phyloP scores from a whole-genome alignment of 2,888 invertebrate genomes.

The Eristalis tenax region DNA sequence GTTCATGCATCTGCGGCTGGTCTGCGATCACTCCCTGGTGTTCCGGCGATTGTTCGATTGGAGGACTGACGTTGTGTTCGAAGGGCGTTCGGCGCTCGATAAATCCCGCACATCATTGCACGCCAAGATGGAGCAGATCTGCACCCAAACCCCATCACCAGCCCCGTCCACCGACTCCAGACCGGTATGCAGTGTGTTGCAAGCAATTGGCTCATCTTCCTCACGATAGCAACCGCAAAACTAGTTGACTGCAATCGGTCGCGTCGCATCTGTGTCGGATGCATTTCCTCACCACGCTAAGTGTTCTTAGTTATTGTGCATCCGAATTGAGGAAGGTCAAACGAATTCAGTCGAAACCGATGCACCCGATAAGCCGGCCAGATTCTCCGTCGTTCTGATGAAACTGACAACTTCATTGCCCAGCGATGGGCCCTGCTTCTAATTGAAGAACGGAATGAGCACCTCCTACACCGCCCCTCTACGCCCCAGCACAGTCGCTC shows the following conservation, averaged over 20 bases:
- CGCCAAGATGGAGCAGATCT: too few species aligned
- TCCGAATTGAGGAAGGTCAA: conserved; percentile 64
- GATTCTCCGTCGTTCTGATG: conserved; percentile 35
- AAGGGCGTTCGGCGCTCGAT: too few species aligned
- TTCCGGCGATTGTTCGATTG: neutral
- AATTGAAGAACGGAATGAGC: conserved; percentile 45
- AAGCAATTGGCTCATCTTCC: conserved; percentile 34
- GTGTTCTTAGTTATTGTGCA: conserved; percentile 44
- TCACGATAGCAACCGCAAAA: conserved; percentile 8
- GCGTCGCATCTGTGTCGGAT: conserved; percentile 53
- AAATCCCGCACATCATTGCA: too few species aligned
- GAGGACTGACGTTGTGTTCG: too few species aligned
- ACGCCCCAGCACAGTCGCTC: too few species aligned
- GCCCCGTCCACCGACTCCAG: neutral
- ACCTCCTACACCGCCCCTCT: neutral
- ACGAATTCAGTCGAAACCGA: conserved; percentile 67
- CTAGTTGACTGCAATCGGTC: conserved; percentile 21
- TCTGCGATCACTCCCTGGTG: neutral
- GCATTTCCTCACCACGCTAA: conserved; percentile 55
- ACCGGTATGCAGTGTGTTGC: neutral
- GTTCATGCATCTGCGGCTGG: neutral
- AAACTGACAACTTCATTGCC: conserved; percentile 38
- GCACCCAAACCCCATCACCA: neutral
- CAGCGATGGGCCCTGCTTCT: conserved; percentile 7
- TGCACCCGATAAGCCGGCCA: conserved; percentile 49